A percentile compares a stretch with the other conserved stretches of the same genome.
Conservation (phyloP, 2,888 invertebrate genomes). For the Tetanocera ferruginea region DNA sequence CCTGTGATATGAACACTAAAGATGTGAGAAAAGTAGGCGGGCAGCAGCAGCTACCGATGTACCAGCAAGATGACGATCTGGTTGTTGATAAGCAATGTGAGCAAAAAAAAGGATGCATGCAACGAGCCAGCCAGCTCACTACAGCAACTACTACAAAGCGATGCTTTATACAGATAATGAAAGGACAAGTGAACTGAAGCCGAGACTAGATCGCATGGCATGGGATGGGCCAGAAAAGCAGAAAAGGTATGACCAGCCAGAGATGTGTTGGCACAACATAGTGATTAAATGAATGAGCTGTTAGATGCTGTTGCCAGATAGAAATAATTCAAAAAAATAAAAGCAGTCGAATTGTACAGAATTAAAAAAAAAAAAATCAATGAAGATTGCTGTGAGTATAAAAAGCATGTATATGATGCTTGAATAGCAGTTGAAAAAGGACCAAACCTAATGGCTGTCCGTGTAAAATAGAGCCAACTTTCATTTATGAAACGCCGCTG, state of each 20-base stretch:
- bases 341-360: not conserved
- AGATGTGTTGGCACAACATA: not conserved
- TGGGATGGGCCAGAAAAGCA: not conserved
- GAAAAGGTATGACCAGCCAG: not conserved
- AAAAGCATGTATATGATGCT: not conserved
- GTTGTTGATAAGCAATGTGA: not conserved
- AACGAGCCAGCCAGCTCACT: not conserved
- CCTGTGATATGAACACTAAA: conserved; percentile 16
- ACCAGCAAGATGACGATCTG: not conserved
- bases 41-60: not conserved
- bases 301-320: not conserved
- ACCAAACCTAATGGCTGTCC: not conserved
- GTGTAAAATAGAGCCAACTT: not conserved
- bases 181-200: conserved; percentile 9
- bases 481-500: not conserved
- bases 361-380: not conserved
- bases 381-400: not conserved
- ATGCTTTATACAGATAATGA: conserved; percentile 14
- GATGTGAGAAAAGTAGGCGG: conserved; percentile 40
- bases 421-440: not conserved
- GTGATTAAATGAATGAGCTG: conserved; percentile 27
- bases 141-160: not conserved
- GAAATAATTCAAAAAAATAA: not conserved
- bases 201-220: not conserved
- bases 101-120: not conserved